Conservation (phyloP, 2,113 vertebrate genomes). For the Peromyscus polionotus region DNA sequence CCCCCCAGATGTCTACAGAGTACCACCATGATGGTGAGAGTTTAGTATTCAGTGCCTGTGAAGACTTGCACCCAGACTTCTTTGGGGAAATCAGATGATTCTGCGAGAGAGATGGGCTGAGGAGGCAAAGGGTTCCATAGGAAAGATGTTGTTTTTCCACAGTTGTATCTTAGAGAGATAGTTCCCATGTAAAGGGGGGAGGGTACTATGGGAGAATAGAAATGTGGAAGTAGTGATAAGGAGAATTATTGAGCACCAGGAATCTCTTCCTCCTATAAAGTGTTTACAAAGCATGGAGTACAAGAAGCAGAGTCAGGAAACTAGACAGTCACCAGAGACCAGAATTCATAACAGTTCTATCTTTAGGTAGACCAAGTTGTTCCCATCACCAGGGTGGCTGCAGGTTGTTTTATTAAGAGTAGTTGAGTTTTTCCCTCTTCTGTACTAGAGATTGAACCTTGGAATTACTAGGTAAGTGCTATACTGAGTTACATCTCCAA, state of each 20-base stretch:
- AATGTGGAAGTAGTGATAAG: neutral
- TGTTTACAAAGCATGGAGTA: neutral
- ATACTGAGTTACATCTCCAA: neutral
- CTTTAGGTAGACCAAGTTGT: neutral
- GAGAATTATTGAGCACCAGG: neutral
- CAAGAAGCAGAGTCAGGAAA: neutral
- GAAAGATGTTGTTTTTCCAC: neutral
- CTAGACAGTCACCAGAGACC: neutral
- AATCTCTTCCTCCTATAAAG: neutral
- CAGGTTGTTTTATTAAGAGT: conserved; percentile 19
- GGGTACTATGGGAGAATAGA: neutral
- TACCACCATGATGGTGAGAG: too few species aligned
- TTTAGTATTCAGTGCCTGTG: neutral
- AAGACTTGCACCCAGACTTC: neutral
- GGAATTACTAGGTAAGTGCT: neutral
- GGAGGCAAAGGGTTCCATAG: neutral
- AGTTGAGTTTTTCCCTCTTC: neutral
- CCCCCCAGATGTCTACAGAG: neutral
- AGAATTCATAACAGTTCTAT: neutral
- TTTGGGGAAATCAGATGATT: neutral
- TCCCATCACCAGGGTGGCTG: neutral
- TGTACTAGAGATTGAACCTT: neutral
- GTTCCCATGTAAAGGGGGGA: neutral
- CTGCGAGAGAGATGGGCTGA: neutral
- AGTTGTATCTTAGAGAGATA: neutral